Evolutionary conservation across 2,797 vertebrate genomes (phyloP).

Genomic region (Acanthurus leucopareius): DNA sequence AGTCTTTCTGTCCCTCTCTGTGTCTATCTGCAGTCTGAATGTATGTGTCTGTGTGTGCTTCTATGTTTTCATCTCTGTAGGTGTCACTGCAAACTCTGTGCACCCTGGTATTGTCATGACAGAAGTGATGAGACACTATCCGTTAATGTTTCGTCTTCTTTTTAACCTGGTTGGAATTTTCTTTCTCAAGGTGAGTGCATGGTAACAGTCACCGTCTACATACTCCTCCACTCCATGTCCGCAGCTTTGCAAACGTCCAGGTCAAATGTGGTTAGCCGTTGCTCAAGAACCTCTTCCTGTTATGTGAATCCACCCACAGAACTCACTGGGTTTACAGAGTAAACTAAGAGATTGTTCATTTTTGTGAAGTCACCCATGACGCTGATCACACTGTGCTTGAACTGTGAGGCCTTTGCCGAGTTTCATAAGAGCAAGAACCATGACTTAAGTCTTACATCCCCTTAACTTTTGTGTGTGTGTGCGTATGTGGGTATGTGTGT

Average conservation of each 20-base stretch:
- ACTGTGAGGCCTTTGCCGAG: neutral
- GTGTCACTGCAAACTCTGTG: conserved; percentile 88
- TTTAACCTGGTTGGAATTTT: conserved; percentile 86
- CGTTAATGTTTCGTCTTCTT: conserved; percentile 36
- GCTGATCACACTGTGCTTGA: neutral
- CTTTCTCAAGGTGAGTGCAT: conserved; percentile 88
- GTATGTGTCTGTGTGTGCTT: conserved; percentile 1
- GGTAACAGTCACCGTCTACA: neutral
- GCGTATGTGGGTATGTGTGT: neutral
- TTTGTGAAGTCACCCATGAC: neutral
- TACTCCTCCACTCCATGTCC: neutral
- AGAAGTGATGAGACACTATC: conserved; percentile 84
- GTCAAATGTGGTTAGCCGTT: neutral
- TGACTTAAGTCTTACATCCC: too few species aligned
- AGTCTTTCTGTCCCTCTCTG: neutral
- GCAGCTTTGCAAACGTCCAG: neutral
- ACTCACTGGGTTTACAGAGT: neutral
- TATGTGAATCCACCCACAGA: neutral
- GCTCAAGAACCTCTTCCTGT: neutral
- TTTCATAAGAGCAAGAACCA: too few species aligned
- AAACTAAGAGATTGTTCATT: neutral
- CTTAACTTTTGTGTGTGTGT: too few species aligned
- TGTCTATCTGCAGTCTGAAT: neutral
- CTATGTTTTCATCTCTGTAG: conserved; percentile 67
- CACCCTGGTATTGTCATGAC: conserved; percentile 89